Percentiles rank a stretch among this genome's conserved stretches.
These are phyloP conservation scores for Peromyscus maniculatus DNA, from an alignment of 2,113 vertebrate species.

Conservation along the genomic window DNA sequence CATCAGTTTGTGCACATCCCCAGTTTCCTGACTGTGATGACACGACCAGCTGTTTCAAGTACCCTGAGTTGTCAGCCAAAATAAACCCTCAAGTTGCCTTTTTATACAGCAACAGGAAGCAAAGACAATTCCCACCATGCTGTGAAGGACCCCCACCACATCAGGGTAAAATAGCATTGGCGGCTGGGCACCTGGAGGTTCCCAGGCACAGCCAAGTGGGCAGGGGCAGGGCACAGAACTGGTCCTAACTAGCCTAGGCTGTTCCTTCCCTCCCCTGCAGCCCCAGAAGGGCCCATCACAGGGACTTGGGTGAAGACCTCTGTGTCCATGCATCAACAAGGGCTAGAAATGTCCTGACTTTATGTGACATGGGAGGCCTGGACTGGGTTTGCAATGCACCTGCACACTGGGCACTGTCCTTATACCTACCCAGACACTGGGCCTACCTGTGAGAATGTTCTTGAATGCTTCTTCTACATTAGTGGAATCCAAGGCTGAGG, in stretches of 20 bases:
- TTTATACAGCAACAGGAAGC: neutral
- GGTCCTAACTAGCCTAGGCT: neutral
- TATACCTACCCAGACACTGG: rapidly evolving
- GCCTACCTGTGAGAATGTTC: slow-evolving; percentile 96
- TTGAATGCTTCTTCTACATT: slow-evolving; percentile 99
- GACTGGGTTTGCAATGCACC: neutral
- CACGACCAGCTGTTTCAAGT: too few relatives aligned
- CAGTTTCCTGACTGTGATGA: neutral
- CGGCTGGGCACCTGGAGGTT: neutral
- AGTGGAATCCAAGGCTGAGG: slow-evolving; percentile 98
- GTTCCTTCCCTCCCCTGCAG: neutral
- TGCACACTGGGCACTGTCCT: neutral
- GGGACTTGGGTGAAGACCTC: neutral
- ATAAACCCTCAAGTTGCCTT: neutral
- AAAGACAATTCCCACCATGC: neutral
- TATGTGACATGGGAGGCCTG: neutral
- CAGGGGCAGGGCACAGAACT: neutral
- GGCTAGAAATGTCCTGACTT: neutral
- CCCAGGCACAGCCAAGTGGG: neutral
- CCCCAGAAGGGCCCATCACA: neutral
- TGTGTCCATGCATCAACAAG: neutral
- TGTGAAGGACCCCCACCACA: neutral
- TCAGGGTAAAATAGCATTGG: neutral
- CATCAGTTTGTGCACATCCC: too few relatives aligned
- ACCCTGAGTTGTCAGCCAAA: neutral